Percentiles rank a stretch among this genome's conserved stretches.
Evolutionary conservation across 2,113 vertebrate species (phyloP).

Genomic region (Hymenochirus boettgeri): DNA sequence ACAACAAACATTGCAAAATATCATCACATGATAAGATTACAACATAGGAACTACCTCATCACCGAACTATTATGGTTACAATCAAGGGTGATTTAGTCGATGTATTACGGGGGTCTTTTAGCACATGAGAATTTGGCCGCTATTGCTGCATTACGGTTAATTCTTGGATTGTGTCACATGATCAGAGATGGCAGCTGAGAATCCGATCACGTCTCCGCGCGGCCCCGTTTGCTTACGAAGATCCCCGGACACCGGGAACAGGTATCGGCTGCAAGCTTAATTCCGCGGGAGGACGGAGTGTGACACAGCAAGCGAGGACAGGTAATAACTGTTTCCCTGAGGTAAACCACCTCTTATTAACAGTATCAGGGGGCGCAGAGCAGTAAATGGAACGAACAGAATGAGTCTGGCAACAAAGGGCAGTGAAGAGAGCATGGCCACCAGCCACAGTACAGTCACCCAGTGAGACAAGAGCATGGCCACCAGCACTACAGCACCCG

Average conservation of each 20-base stretch:
- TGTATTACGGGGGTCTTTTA: not conserved
- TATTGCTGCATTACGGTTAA: not conserved
- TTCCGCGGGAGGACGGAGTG: conserved; percentile 92
- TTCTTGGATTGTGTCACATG: conserved; percentile 18
- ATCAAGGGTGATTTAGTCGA: not conserved
- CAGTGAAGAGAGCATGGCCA: not conserved
- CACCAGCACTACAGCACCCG: too few relatives aligned
- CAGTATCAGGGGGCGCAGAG: not conserved
- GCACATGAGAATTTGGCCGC: not conserved
- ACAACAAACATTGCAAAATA: too few relatives aligned
- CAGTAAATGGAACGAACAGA: too few relatives aligned
- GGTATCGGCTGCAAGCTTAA: conserved; percentile 83
- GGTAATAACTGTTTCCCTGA: conserved; percentile 57
- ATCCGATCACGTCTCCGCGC: conserved; percentile 88
- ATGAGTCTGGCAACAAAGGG: too few relatives aligned
- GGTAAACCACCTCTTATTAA: too few relatives aligned
- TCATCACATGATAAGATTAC: too few relatives aligned
- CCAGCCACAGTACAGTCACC: not conserved
- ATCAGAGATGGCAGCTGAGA: conserved; percentile 88
- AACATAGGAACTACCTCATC: too few relatives aligned
- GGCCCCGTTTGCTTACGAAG: conserved; percentile 88
- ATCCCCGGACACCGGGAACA: conserved; percentile 90
- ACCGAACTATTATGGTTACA: too few relatives aligned
- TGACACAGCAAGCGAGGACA: conserved; percentile 93
- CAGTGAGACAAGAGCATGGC: too few relatives aligned